Conservation (phyloP, 2,888 invertebrate genomes). For the Adelphocoris suturalis region DNA sequence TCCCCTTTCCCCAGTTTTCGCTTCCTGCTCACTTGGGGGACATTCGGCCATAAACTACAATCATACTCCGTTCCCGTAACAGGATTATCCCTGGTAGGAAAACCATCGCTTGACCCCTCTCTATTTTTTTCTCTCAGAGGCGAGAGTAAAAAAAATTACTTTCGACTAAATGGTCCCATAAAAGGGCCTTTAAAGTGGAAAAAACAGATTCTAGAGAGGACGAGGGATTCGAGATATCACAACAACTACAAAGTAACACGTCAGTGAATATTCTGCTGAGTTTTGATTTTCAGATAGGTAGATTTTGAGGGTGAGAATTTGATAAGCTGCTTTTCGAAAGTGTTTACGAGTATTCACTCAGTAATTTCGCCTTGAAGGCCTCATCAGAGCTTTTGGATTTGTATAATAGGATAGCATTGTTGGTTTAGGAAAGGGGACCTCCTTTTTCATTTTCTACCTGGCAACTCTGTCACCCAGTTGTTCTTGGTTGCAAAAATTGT, state of each 20-base stretch:
- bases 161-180: slow-evolving; percentile 61
- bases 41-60: slow-evolving; percentile 67
- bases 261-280: background rate
- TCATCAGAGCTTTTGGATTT: too few species aligned
- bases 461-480: too few species aligned
- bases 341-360: too few species aligned
- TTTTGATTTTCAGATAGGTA: too few species aligned
- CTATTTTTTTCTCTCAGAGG: background rate
- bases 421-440: too few species aligned
- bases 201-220: slow-evolving; percentile 41
- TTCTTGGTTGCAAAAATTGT: too few species aligned
- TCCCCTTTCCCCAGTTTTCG: slow-evolving; percentile 36
- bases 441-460: too few species aligned
- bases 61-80: slow-evolving; percentile 64
- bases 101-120: slow-evolving; percentile 46
- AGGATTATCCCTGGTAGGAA: slow-evolving; percentile 65
- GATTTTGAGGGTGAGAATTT: too few species aligned
- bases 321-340: too few species aligned
- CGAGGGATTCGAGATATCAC: slow-evolving; percentile 19
- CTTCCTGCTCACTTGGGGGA: slow-evolving; percentile 12
- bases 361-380: too few species aligned
- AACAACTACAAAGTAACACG: background rate
- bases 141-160: slow-evolving; percentile 46
- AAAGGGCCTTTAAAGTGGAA: slow-evolving; percentile 43
- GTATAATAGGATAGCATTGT: too few species aligned